Conservation (phyloP, 2,797 vertebrate species). For the Pygocentrus nattereri region DNA sequence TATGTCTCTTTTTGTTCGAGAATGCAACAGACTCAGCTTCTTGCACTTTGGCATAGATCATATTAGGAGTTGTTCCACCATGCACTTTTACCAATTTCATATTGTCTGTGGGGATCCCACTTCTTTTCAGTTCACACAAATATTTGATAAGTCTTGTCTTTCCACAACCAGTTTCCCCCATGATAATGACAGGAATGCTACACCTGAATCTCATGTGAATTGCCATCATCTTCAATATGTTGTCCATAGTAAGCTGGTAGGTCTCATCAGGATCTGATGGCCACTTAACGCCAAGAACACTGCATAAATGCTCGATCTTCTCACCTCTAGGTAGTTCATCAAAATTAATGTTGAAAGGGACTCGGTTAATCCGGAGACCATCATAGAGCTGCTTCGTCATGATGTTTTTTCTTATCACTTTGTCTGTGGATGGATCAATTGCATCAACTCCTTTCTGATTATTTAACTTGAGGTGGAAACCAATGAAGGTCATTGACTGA, state of each 20-base stretch:
- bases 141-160: slow-evolving; percentile 93
- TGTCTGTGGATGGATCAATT: slow-evolving; percentile 75
- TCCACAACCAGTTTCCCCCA: slow-evolving; percentile 97
- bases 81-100: slow-evolving; percentile 95
- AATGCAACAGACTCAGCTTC: slow-evolving; percentile 83
- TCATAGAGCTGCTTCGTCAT: slow-evolving; percentile 83
- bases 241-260: slow-evolving; percentile 93
- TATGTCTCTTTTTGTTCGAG: slow-evolving; percentile 76
- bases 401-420: slow-evolving; percentile 81
- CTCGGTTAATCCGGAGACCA: slow-evolving; percentile 83
- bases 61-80: slow-evolving; percentile 88
- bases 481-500: slow-evolving; percentile 93
- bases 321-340: slow-evolving; percentile 83
- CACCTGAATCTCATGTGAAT: slow-evolving; percentile 97
- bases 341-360: slow-evolving; percentile 90
- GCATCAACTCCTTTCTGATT: slow-evolving; percentile 79
- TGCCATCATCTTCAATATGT: slow-evolving; percentile 91
- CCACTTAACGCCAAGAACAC: slow-evolving; percentile 86
- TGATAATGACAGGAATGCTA: slow-evolving; percentile 93
- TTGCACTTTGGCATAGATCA: slow-evolving; percentile 84
- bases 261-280: slow-evolving; percentile 90
- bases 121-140: slow-evolving; percentile 85
- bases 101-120: slow-evolving; percentile 77
- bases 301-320: slow-evolving; percentile 87
- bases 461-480: slow-evolving; percentile 85